Percentiles rank a stretch among this genome's conserved stretches.
Conservation (phyloP, 2,797 vertebrate species). For the Pipistrellus pygmaeus region DNA sequence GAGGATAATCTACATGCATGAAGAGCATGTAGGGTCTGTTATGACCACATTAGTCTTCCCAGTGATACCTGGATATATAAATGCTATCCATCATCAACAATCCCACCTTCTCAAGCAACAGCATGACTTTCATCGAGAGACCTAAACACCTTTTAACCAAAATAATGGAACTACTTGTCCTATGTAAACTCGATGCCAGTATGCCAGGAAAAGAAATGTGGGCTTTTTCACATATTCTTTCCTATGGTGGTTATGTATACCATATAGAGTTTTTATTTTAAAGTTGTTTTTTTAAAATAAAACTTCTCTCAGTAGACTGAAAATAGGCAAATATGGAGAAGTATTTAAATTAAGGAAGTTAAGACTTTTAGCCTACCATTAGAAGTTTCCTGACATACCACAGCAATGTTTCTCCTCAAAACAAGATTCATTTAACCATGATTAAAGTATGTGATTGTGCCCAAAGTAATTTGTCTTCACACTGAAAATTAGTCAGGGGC, state of each 20-base stretch:
- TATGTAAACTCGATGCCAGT: neutral
- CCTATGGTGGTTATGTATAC: neutral
- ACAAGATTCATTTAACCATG: slow-evolving; percentile 2
- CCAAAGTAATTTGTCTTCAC: neutral
- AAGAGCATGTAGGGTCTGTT: neutral
- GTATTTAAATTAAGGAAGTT: slow-evolving; percentile 42
- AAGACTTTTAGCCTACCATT: neutral
- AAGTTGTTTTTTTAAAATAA: neutral
- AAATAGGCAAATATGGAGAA: slow-evolving; percentile 12
- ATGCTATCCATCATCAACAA: neutral
- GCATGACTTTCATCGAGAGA: neutral
- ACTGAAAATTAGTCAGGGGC: neutral
- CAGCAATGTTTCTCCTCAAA: neutral
- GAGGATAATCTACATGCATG: neutral
- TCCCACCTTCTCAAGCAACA: neutral
- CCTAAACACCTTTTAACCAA: neutral
- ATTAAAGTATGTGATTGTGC: neutral
- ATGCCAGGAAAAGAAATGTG: neutral
- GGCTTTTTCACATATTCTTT: slow-evolving; percentile 7
- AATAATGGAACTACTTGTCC: neutral
- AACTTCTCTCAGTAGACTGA: neutral
- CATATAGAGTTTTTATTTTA: neutral
- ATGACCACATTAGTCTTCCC: neutral
- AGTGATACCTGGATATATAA: neutral
- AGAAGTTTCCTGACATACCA: slow-evolving; percentile 28